Evolutionary conservation across 2,888 invertebrate species (phyloP).

Genomic region (Nemurella pictetii): DNA sequence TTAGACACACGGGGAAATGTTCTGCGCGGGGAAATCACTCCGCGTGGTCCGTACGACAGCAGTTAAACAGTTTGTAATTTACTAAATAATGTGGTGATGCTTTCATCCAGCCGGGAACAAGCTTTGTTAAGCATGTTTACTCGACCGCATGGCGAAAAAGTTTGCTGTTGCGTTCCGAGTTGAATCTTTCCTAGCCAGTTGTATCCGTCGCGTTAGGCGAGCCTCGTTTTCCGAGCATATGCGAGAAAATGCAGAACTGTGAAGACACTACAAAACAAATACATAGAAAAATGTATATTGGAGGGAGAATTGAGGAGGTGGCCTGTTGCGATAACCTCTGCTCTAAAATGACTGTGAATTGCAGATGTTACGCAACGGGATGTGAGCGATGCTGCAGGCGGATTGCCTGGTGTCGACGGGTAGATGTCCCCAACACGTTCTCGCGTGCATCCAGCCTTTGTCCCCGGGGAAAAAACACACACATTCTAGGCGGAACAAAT

Average conservation of each 20-base stretch:
- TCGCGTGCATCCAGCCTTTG: neutral
- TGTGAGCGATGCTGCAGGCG: neutral
- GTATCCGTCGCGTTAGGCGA: neutral
- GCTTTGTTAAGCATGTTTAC: neutral
- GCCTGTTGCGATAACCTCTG: neutral
- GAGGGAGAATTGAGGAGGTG: no score
- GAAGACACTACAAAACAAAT: neutral
- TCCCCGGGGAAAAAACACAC: neutral
- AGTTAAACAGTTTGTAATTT: no score
- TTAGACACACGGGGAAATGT: no score
- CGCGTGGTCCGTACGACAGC: no score
- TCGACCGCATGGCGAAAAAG: neutral
- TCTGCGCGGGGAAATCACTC: no score
- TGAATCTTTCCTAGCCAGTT: neutral
- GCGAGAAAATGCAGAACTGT: neutral
- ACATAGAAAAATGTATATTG: neutral
- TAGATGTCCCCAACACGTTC: neutral
- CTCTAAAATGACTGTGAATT: neutral
- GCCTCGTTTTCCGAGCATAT: neutral
- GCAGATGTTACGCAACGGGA: neutral
- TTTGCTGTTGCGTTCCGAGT: neutral
- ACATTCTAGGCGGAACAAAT: no score
- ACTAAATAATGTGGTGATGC: no score
- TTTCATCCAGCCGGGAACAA: neutral
- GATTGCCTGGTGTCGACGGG: neutral